A percentile compares a stretch with the other conserved stretches of the same genome.
These are phyloP conservation scores for Nothoprocta pentlandii DNA, from an alignment of 2,113 vertebrate genomes.

Conservation along the genomic window DNA sequence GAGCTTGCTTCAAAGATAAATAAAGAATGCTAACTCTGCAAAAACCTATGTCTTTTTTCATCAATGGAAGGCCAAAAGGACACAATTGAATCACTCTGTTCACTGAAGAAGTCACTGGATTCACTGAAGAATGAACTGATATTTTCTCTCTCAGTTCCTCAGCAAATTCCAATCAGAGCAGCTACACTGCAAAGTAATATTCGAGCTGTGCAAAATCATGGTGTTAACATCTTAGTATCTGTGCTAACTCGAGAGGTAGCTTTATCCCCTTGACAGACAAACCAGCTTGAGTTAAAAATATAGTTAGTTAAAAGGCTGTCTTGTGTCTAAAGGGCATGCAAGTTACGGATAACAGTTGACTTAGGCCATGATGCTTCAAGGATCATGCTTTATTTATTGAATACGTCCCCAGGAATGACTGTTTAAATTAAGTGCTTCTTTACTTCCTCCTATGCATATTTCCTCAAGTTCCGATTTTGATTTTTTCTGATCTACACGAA, in stretches of 20 bases:
- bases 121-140: not conserved
- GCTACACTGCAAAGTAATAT: not conserved
- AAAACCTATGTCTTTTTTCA: not conserved
- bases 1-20: not conserved
- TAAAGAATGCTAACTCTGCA: not conserved
- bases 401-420: not conserved
- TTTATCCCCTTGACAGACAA: not conserved
- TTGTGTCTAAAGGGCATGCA: not conserved
- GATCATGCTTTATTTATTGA: slow-evolving; percentile 17
- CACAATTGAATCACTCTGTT: not conserved
- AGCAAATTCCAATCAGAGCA: slow-evolving; percentile 7
- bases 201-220: not conserved
- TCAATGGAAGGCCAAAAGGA: not conserved
- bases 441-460: not conserved
- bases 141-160: slow-evolving; percentile 9
- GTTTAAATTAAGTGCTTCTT: not conserved
- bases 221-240: not conserved
- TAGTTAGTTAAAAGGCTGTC: not conserved
- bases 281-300: not conserved
- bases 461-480: slow-evolving; percentile 12
- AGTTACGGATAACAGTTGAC: not conserved
- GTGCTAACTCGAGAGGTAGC: not conserved
- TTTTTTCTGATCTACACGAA: not conserved
- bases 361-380: not conserved
- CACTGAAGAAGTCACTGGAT: not conserved